A percentile compares a stretch with the other conserved stretches of the same genome.
Evolutionary conservation across 2,888 invertebrate species (phyloP).

Genomic region (Macaria liturata): DNA sequence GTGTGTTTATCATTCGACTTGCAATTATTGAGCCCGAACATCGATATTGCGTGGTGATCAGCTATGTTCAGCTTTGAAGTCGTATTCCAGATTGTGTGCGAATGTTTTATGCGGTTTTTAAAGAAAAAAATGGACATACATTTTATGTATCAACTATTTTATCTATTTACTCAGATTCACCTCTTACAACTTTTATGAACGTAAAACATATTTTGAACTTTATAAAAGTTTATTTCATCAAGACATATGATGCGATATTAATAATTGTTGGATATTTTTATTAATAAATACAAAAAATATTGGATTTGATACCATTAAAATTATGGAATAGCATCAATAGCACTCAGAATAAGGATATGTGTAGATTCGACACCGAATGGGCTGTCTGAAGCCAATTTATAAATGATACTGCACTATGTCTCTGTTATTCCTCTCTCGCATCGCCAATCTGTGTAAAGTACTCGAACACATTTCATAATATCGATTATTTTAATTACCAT

Average conservation of each 20-base stretch:
- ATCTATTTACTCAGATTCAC: too few relatives aligned
- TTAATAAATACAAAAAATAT: too few relatives aligned
- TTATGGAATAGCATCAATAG: too few relatives aligned
- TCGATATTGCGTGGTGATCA: slow-evolving; percentile 73
- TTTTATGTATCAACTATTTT: too few relatives aligned
- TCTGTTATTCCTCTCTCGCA: slow-evolving; percentile 54
- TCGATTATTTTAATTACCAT: slow-evolving; percentile 31
- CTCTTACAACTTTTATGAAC: too few relatives aligned
- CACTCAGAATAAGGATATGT: slow-evolving; percentile 52
- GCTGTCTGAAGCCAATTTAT: slow-evolving; percentile 67
- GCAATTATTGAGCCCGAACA: slow-evolving; percentile 74
- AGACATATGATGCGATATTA: too few relatives aligned
- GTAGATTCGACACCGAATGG: slow-evolving; percentile 62
- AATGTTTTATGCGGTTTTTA: background rate
- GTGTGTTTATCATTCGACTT: slow-evolving; percentile 75
- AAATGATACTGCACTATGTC: slow-evolving; percentile 54
- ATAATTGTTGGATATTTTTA: too few relatives aligned
- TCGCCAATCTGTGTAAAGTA: slow-evolving; percentile 6
- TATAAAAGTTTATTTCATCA: too few relatives aligned
- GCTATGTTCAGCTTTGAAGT: slow-evolving; percentile 34
- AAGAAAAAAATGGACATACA: background rate
- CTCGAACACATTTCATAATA: slow-evolving; percentile 24
- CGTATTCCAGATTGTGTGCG: slow-evolving; percentile 13
- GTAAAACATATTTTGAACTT: too few relatives aligned
- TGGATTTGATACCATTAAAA: too few relatives aligned